These are phyloP conservation scores for Archilochus colubris DNA, from an alignment of 2,113 vertebrate species.

Conservation along the genomic window DNA sequence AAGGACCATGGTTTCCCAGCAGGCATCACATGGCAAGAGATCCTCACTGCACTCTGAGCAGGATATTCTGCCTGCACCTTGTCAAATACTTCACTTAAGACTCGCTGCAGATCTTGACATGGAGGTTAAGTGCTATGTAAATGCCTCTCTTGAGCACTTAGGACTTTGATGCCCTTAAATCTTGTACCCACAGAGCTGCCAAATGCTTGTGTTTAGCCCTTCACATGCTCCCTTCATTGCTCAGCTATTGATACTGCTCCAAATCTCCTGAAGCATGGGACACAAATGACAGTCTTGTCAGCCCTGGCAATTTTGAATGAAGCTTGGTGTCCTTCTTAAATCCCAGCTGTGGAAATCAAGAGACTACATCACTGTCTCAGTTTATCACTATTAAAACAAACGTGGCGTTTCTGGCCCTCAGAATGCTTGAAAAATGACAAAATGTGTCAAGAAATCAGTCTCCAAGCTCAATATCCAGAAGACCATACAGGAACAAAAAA, in stretches of 20 bases:
- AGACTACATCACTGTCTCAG: constrained; percentile 9
- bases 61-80: not conserved
- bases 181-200: not conserved
- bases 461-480: constrained; percentile 12
- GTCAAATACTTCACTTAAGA: not conserved
- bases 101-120: not conserved
- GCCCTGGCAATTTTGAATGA: not conserved
- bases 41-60: not conserved
- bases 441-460: not conserved
- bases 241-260: not conserved
- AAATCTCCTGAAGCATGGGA: not conserved
- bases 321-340: constrained; percentile 7
- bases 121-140: constrained; percentile 42
- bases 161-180: not conserved
- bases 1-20: not conserved
- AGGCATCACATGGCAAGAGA: not conserved
- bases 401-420: not conserved
- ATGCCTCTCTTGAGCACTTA: not conserved
- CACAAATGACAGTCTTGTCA: constrained; percentile 1
- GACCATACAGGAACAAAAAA: constrained; percentile 12
- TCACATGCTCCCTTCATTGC: not conserved
- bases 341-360: constrained; percentile 2
- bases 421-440: constrained; percentile 1
- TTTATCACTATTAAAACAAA: constrained; percentile 25
- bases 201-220: not conserved